Conservation (phyloP, 23 tunicate species). For the Corella eumyota region DNA sequence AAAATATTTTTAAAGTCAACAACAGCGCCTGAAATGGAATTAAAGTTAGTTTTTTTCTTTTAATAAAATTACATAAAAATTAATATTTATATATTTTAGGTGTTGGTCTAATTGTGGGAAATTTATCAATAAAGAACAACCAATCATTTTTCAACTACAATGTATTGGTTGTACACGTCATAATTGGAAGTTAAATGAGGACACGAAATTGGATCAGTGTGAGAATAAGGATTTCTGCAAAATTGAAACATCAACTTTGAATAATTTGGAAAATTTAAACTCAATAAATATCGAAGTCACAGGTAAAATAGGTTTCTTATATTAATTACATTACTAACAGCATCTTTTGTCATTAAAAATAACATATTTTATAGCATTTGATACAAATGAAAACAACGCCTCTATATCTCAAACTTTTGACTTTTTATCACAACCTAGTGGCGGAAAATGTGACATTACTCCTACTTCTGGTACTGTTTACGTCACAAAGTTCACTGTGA, state of each 20-base stretch:
- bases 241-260: too few species aligned
- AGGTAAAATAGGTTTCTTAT: too few species aligned
- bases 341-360: not conserved
- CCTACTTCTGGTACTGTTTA: not conserved
- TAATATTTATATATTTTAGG: conserved; percentile 3
- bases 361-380: not conserved
- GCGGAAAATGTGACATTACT: not conserved
- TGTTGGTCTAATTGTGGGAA: conserved; percentile 6
- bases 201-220: not conserved
- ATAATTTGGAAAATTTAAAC: too few species aligned
- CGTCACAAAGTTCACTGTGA: conserved; percentile 4
- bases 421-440: conserved; percentile 4
- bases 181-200: not conserved
- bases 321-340: too few species aligned
- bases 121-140: not conserved
- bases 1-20: too few species aligned
- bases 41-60: too few species aligned
- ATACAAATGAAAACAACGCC: not conserved
- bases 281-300: too few species aligned
- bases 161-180: conserved; percentile 5
- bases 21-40: too few species aligned
- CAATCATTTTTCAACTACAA: conserved; percentile 2
- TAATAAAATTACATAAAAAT: too few species aligned
- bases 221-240: not conserved
- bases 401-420: not conserved